Evolutionary conservation across 2,888 invertebrate genomes (phyloP), one percentile per base, ranked within the genome.

Genomic region (Glomeris marginata): DNA sequence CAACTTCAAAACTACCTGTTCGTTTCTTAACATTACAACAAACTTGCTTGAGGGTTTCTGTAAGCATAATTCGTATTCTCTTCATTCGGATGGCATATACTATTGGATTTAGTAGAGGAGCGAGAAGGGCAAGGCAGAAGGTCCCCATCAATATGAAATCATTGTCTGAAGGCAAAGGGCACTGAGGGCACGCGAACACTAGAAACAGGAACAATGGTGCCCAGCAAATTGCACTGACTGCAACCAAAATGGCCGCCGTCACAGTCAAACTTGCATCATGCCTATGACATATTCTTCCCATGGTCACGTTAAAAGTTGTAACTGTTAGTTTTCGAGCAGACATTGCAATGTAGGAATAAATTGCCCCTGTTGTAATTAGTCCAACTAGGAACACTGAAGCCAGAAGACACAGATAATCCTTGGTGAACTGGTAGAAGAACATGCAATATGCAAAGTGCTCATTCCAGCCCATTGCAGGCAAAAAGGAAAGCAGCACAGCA

Each of bases 71-170:
- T 28, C 45, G 38, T 16, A 45, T 22, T 13, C 38, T 36, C 18
- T 45, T 50, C 15, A 45, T 22, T 20, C 45, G 11, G 45, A 45
- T 38, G 22, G 45, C 45, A 28, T 45, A 50, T 6, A 50, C 20
- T 18, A 50, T 16, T 13, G 50, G 50, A 15, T 45, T 40, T 10
- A 50, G n/a, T 16, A 50, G 33, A 13, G 45, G 45, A 33, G 45
- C 38, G 33, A 33, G 22, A 15, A 50, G 45, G 13, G 45, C 50
- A 15, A 50, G n/a, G 13, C 38, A 37, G 43, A 50, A 50, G 1
- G 45, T 44, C n/a, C 50, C 50, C 15, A 50, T 15, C n/a, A 50
- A 40, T 8, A 50, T 45, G 20, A 45, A 50, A 38, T 45, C 45
- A 33, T 50, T 50, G 20, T 50, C 50, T 13, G 50, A 50, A 11